Evolutionary conservation across 2,113 vertebrate species (phyloP), one percentile per base, ranked within the genome.

Genomic region (Crotalus viridis): DNA sequence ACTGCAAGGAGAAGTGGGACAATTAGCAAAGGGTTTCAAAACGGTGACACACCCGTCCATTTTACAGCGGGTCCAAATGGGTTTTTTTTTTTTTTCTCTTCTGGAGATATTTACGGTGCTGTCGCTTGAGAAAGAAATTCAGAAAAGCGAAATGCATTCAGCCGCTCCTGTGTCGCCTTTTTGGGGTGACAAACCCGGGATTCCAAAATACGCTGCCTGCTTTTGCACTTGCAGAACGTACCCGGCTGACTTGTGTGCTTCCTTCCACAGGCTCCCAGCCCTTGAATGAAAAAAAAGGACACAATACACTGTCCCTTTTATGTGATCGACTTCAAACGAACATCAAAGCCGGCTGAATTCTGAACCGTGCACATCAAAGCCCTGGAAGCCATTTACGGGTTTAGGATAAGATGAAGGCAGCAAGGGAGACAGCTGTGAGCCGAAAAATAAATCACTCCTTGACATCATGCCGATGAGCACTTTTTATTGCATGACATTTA

Each of bases 361-460:
- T 95, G 95, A 96, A 97, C 96, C 97, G 97, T 93, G 93, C 93
- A 97, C 98, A 98, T 98, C 98, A 98, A 98, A 98, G 96, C 95
- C 94, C 96, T 96, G 95, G 95, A 96, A 97, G 95, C 97, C 98
- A 98, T 98, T 97, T 95, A 97, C 97, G 97, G 98, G 98, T 98
- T 97, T 97, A 95, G 94, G 97, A 98, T 98, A 98, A 98, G 98
- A 98, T 98, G 97, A 97, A 97, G 95, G 95, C 96, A 96, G 96
- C 88, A 94, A 94, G 93, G 87, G 94, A 96, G 96, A 95, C 96
- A 96, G 96, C 88, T 3, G 0, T 95, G 95, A 94, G 97, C 96
- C 96, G 95, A 95, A 93, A 94, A 95, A 96, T 97, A 97, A 97
- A 96, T 97, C 95, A 95, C 93, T 95, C 95, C 92, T 95, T 93